These are phyloP conservation scores for Barypeithes pellucidus DNA, from an alignment of 2,888 invertebrate species.

Conservation along the genomic window DNA sequence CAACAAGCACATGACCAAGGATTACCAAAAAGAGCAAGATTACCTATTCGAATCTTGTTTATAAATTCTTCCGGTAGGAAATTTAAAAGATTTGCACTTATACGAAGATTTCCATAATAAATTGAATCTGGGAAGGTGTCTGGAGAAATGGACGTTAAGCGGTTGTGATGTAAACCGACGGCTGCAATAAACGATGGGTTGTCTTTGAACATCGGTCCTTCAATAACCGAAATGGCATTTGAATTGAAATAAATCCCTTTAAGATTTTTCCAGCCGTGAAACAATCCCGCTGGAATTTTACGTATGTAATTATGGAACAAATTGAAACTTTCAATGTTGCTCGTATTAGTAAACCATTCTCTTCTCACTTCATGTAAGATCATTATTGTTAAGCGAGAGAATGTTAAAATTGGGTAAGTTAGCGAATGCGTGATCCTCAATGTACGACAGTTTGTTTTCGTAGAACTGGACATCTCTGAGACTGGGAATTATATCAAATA, in stretches of 20 bases:
- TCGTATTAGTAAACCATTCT: too few relatives aligned
- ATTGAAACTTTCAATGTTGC: not conserved
- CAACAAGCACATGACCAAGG: not conserved
- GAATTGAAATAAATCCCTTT: not conserved
- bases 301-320: not conserved
- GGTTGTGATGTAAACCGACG: not conserved
- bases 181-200: too few relatives aligned
- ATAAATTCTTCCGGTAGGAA: not conserved
- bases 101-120: not conserved
- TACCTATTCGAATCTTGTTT: not conserved
- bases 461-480: not conserved
- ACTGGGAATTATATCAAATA: slow-evolving; percentile 1
- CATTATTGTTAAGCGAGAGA: not conserved
- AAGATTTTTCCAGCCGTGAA: not conserved
- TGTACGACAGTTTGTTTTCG: not conserved
- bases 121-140: not conserved
- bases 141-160: not conserved
- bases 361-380: not conserved
- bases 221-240: not conserved
- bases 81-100: not conserved
- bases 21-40: not conserved
- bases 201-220: too few relatives aligned
- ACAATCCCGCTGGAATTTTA: slow-evolving; percentile 1
- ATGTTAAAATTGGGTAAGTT: not conserved
- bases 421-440: not conserved